A percentile compares a stretch with the other conserved stretches of the same genome.
phyloP scores from a whole-genome alignment of 2,888 invertebrate genomes.

The Callimorpha dominula region DNA sequence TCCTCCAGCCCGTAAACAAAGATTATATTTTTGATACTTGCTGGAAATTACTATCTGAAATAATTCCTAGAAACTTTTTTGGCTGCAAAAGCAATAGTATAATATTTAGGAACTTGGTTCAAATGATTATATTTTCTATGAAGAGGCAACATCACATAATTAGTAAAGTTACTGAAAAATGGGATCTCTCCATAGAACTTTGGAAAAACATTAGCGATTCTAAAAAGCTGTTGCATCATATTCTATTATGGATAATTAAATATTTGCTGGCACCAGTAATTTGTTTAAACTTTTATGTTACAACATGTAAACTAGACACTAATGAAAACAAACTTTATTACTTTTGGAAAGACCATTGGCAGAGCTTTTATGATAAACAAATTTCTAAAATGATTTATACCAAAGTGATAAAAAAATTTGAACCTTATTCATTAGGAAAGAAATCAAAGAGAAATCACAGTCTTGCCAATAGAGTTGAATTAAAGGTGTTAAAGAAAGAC shows the following conservation, averaged over 20 bases:
- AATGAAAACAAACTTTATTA: slow-evolving; percentile 80
- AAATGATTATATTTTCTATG: slow-evolving; percentile 72
- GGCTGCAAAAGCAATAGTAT: slow-evolving; percentile 70
- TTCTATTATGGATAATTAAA: slow-evolving; percentile 70
- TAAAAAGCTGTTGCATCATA: slow-evolving; percentile 54
- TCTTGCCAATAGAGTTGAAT: slow-evolving; percentile 53
- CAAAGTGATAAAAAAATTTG: slow-evolving; percentile 66
- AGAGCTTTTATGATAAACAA: slow-evolving; percentile 77
- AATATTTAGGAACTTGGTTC: slow-evolving; percentile 66
- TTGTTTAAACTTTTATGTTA: slow-evolving; percentile 77
- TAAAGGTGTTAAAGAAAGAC: slow-evolving; percentile 63
- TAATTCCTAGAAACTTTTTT: slow-evolving; percentile 70
- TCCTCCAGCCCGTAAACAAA: slow-evolving; percentile 64
- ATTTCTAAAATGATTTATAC: slow-evolving; percentile 68
- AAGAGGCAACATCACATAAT: slow-evolving; percentile 71
- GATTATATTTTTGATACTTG: slow-evolving; percentile 62
- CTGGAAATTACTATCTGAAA: slow-evolving; percentile 62
- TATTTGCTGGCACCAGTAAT: slow-evolving; percentile 74
- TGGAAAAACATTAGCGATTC: slow-evolving; percentile 62
- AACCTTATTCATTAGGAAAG: slow-evolving; percentile 64
- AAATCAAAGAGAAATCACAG: slow-evolving; percentile 59
- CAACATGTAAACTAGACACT: slow-evolving; percentile 74
- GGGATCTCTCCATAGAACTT: slow-evolving; percentile 64
- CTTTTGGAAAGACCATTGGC: slow-evolving; percentile 80
- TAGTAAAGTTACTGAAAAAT: slow-evolving; percentile 60